These are phyloP conservation scores for Porites lobata DNA, from an alignment of 92 coral and sea anemone genomes.

Conservation along the genomic window DNA sequence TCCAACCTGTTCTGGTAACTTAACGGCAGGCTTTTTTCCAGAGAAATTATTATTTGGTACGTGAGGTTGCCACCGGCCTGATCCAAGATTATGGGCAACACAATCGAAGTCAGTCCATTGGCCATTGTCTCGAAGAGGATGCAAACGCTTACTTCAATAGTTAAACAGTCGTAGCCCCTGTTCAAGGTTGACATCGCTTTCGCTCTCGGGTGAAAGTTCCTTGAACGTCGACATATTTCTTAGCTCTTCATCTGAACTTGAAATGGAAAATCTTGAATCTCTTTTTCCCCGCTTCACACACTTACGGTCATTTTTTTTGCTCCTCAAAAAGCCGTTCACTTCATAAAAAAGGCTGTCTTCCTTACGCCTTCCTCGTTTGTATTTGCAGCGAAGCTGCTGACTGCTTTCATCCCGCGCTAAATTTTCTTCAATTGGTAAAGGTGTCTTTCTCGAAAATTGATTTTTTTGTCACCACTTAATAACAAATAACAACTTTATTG, in stretches of 20 bases:
- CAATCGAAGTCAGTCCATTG: constrained; percentile 12
- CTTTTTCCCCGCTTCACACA: not conserved
- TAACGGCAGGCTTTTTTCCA: not conserved
- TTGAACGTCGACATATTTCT: not conserved
- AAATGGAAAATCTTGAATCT: not conserved
- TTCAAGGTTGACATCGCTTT: not conserved
- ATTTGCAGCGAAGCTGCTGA: not conserved
- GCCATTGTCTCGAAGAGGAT: constrained; percentile 22
- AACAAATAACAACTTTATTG: no score
- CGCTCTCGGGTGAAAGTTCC: not conserved
- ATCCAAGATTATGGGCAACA: not conserved
- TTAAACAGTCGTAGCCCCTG: not conserved
- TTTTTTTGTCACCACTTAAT: no score
- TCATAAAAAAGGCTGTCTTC: not conserved
- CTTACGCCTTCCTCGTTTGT: not conserved
- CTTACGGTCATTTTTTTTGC: not conserved
- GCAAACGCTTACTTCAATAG: not conserved
- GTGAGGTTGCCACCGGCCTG: not conserved
- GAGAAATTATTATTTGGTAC: not conserved
- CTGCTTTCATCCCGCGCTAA: not conserved
- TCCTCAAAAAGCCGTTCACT: not conserved
- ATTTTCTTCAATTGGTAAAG: not conserved
- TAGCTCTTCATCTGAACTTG: not conserved
- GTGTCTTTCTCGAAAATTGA: not conserved
- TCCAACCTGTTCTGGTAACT: constrained; percentile 4